phyloP scores from a whole-genome alignment of 2,113 vertebrate species.

The Emydura subglobosa region DNA sequence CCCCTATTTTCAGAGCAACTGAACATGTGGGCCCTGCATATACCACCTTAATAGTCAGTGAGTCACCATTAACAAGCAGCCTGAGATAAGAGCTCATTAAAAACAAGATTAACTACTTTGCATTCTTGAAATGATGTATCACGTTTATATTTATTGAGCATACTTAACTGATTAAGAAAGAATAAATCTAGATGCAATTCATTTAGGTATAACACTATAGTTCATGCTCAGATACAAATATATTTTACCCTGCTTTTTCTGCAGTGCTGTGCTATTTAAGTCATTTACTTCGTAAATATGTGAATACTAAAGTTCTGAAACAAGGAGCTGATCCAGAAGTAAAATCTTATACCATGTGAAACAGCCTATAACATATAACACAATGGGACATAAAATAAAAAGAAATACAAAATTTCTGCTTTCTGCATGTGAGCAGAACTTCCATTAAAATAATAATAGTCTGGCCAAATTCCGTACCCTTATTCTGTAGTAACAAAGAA shows the following conservation, averaged over 20 bases:
- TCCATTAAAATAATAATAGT: neutral
- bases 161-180: neutral
- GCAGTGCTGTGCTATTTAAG: neutral
- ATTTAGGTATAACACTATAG: neutral
- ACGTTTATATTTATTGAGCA: neutral
- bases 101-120: neutral
- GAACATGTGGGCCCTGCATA: neutral
- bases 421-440: neutral
- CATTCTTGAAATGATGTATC: neutral
- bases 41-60: neutral
- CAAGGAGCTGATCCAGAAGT: neutral
- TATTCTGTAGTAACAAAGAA: neutral
- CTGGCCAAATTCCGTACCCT: neutral
- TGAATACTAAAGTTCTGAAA: neutral
- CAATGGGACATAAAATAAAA: neutral
- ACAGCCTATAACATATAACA: neutral
- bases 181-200: neutral
- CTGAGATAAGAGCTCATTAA: neutral
- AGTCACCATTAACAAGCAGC: neutral
- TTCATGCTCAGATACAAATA: neutral
- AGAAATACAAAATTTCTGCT: neutral
- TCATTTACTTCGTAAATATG: neutral
- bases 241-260: neutral
- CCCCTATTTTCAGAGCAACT: neutral
- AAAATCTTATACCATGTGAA: neutral